A percentile compares a stretch with the other conserved stretches of the same genome.
Conservation (phyloP, 2,113 vertebrate species). For the Acrocephalus kingi region DNA sequence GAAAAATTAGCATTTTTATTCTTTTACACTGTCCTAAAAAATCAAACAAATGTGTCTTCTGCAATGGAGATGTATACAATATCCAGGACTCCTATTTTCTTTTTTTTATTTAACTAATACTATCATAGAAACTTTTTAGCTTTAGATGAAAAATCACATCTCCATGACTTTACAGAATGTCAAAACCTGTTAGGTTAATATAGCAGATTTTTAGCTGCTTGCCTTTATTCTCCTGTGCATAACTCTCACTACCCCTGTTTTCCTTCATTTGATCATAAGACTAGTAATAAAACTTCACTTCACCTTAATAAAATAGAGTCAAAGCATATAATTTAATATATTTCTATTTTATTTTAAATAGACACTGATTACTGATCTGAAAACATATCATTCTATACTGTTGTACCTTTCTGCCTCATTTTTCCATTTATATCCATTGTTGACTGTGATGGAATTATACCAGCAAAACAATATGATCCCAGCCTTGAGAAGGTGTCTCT, state of each 20-base stretch:
- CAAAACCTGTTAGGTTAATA: background rate
- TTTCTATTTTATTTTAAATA: conserved; percentile 58
- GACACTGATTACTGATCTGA: conserved; percentile 63
- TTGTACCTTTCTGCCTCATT: conserved; percentile 43
- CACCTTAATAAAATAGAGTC: conserved; percentile 62
- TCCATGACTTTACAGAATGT: background rate
- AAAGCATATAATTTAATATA: conserved; percentile 41
- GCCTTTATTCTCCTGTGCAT: background rate
- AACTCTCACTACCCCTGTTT: conserved; percentile 31
- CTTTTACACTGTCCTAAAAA: background rate
- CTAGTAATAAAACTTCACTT: conserved; percentile 64
- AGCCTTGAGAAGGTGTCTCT: conserved; percentile 55
- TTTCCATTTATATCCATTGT: conserved; percentile 18
- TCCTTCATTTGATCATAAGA: conserved; percentile 57
- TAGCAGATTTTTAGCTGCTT: conserved; percentile 15
- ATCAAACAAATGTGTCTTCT: background rate
- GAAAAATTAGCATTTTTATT: background rate
- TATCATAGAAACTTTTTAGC: background rate
- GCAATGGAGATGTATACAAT: background rate
- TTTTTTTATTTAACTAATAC: background rate
- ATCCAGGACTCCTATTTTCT: background rate
- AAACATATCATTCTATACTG: conserved; percentile 18
- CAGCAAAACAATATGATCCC: conserved; percentile 51
- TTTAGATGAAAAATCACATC: conserved; percentile 24
- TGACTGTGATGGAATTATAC: conserved; percentile 47